Base-by-base conservation (phyloP, 2,113 vertebrate genomes). In the Crotalus tigris region DNA sequence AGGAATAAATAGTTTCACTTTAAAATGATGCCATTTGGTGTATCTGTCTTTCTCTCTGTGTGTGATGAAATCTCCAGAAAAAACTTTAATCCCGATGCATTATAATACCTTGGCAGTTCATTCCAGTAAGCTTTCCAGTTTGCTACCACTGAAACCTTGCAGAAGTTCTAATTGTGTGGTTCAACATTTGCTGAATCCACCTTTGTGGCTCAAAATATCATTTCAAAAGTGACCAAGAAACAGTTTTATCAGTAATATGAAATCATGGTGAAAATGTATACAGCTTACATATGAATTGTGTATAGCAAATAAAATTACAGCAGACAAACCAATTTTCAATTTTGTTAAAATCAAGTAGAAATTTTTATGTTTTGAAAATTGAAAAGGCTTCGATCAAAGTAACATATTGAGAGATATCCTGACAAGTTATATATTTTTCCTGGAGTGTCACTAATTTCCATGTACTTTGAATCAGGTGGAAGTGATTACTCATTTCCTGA, bases 41-140 rank as follows among this genome's bases (percentile, higher is more conserved):
- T 44, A 17, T 81, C 33, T 81, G 69, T 90, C 91, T 69, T 1
- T 1, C 23, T 26, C 49, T 51, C 46, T 46, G 9, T 61, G 29
- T n/a, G n/a, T 89, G 91, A 55, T 91, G 94, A 95, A 94, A 95
- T 88, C 54, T 69, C 88, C 87, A 95, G 85, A 95, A 94, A 88
- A 87, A 91, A 86, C 88, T 95, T 29, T 89, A 87, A 49, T 90
- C 88, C 91, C 53, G 86, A 19, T 75, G 95, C 64, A 44, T 44
- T 29, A 88, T 81, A 95, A 69, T 57, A 95, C 46, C 91, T 0
- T 46, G 87, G 75, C 91, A 90, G 92, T 93, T 93, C 90, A 96
- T 57, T 85, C 92, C 96, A 93, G 33, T 26, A 29, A 39, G 13
- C 6, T 39, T 3, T 81, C 69, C 69, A 19, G 17, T 44, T 81